These are phyloP conservation scores for Anarrhichthys ocellatus DNA, from an alignment of 2,113 vertebrate genomes.

Conservation along the genomic window DNA sequence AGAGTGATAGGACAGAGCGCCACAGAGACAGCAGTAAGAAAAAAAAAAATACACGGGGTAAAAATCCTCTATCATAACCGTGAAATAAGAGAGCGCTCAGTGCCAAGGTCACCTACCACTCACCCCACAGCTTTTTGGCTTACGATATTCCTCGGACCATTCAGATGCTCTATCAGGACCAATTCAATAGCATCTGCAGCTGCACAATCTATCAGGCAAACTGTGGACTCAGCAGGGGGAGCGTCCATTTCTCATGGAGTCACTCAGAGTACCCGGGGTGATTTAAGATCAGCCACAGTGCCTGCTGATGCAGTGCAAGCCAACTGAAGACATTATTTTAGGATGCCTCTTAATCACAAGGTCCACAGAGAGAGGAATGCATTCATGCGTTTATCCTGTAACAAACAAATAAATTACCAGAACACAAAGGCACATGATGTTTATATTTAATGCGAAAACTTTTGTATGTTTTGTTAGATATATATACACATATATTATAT, in stretches of 20 bases:
- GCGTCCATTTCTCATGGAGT: conserved; percentile 71
- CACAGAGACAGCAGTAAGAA: conserved; percentile 25
- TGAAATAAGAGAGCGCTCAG: conserved; percentile 41
- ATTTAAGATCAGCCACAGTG: conserved; percentile 70
- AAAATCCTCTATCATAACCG: conserved; percentile 32
- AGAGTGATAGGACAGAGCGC: conserved; percentile 12
- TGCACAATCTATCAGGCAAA: conserved; percentile 74
- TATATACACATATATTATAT: background rate
- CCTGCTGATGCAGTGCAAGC: conserved; percentile 67
- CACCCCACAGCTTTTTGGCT: conserved; percentile 55
- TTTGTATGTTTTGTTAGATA: background rate
- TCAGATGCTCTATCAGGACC: conserved; percentile 64
- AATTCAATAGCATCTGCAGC: conserved; percentile 72
- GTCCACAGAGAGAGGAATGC: conserved; percentile 40
- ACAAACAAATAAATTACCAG: conserved; percentile 39
- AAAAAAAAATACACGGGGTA: background rate
- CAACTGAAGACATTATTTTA: conserved; percentile 72
- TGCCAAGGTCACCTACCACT: conserved; percentile 55
- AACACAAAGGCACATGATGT: conserved; percentile 7
- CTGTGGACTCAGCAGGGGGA: conserved; percentile 76
- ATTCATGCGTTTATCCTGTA: conserved; percentile 38
- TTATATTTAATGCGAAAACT: background rate
- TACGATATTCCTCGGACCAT: conserved; percentile 38
- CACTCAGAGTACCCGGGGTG: conserved; percentile 57
- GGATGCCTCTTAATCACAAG: conserved; percentile 67